Conservation (phyloP, 2,888 invertebrate genomes). For the Nomada lathburiana region DNA sequence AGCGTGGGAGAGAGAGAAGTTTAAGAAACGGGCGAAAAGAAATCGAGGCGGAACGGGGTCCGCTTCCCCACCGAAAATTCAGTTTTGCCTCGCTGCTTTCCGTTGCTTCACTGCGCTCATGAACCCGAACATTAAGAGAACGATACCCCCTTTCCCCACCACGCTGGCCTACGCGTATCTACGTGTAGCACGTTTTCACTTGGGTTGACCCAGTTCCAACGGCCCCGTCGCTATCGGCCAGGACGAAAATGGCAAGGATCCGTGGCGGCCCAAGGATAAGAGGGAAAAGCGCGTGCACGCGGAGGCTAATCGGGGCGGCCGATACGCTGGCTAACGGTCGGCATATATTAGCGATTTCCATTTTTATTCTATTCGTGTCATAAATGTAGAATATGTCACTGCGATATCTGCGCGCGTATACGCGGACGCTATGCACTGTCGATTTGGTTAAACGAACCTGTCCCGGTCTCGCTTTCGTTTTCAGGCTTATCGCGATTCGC, state of each 20-base stretch:
- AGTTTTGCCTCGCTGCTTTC: constrained; percentile 55
- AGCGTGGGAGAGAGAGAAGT: neutral
- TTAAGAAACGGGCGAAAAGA: constrained; percentile 6
- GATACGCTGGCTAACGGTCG: constrained; percentile 63
- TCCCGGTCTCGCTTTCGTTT: constrained; percentile 47
- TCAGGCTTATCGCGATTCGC: constrained; percentile 40
- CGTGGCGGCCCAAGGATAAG: constrained; percentile 41
- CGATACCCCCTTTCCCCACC: constrained; percentile 38
- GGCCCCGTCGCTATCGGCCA: constrained; percentile 37
- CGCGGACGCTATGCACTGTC: neutral
- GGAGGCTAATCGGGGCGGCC: constrained; percentile 32
- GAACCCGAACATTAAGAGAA: constrained; percentile 73
- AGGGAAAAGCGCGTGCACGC: constrained; percentile 45
- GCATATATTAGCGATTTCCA: constrained; percentile 25
- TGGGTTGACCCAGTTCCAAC: constrained; percentile 81
- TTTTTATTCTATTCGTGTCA: constrained; percentile 31
- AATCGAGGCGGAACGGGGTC: constrained; percentile 32
- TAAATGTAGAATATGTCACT: constrained; percentile 11
- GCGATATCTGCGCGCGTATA: neutral
- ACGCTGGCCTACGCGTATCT: constrained; percentile 56
- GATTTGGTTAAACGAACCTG: neutral
- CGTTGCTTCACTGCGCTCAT: constrained; percentile 71
- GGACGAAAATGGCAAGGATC: constrained; percentile 62
- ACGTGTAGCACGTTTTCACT: constrained; percentile 82
- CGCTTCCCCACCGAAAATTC: constrained; percentile 64